These are phyloP conservation scores for Haemorhous mexicanus DNA, from an alignment of 2,113 vertebrate genomes.

Conservation along the genomic window DNA sequence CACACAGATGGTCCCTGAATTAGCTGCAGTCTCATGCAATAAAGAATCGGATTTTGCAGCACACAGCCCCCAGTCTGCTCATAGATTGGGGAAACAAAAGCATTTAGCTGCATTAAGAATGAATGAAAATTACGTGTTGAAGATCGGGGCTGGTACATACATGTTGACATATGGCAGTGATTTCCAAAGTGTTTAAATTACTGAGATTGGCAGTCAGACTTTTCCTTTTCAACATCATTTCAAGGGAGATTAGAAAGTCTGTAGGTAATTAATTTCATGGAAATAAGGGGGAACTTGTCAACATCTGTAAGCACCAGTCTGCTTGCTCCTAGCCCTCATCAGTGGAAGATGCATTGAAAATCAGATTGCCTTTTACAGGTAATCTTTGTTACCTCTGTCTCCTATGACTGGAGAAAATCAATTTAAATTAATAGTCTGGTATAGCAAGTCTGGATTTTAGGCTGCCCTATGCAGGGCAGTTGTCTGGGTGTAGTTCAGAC, in stretches of 20 bases:
- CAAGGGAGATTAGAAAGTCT: neutral
- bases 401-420: rapidly evolving
- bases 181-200: neutral
- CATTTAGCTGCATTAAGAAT: neutral
- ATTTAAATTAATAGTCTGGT: neutral
- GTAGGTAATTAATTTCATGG: neutral
- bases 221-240: neutral
- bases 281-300: neutral
- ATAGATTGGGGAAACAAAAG: neutral
- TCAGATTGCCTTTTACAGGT: neutral
- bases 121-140: neutral
- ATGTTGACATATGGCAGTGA: neutral
- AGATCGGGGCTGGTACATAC: neutral
- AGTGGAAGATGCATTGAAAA: neutral
- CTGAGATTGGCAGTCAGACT: neutral
- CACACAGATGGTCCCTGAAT: constrained; percentile 49
- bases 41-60: neutral
- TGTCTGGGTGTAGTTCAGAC: neutral
- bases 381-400: neutral
- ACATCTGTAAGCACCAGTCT: neutral
- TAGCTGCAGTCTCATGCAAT: neutral
- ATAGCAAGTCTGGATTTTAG: neutral
- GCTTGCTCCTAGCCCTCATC: neutral
- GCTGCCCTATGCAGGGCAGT: neutral
- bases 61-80: neutral